phyloP scores from a whole-genome alignment of 2,888 invertebrate species.

The Hypena proboscidalis region DNA sequence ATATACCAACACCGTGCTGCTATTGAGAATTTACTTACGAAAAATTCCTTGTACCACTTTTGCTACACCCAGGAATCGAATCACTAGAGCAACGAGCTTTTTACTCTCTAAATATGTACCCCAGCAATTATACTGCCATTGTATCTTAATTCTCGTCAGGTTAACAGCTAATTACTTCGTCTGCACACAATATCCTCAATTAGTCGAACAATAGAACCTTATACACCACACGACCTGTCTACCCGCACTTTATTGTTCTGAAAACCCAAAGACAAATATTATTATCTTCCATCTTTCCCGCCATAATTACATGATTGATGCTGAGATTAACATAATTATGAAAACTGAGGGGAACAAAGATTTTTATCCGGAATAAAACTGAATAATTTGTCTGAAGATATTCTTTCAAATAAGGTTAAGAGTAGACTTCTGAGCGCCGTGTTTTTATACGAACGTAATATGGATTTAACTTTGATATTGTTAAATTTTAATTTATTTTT shows the following conservation, averaged over 20 bases:
- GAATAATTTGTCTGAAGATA: conserved; percentile 49
- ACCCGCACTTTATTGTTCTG: conserved; percentile 24
- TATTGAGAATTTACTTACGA: too few species aligned
- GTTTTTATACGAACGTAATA: too few species aligned
- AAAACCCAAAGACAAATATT: conserved; percentile 29
- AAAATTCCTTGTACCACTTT: too few species aligned
- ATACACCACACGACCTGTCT: conserved; percentile 19
- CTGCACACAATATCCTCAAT: conserved; percentile 21
- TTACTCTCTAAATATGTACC: too few species aligned
- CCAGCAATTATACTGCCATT: background rate
- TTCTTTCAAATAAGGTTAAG: conserved; percentile 23
- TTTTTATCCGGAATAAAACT: conserved; percentile 43
- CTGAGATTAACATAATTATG: conserved; percentile 58
- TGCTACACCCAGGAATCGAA: too few species aligned
- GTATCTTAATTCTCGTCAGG: conserved; percentile 2
- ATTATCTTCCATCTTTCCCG: conserved; percentile 26
- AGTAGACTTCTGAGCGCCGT: too few species aligned
- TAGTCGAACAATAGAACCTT: conserved; percentile 24
- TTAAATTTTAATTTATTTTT: too few species aligned
- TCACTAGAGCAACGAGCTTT: too few species aligned
- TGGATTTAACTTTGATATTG: too few species aligned
- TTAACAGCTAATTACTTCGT: conserved; percentile 35
- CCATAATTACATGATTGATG: conserved; percentile 61
- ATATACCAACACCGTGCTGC: too few species aligned
- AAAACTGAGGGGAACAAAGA: conserved; percentile 45